Percentiles rank a stretch among this genome's conserved stretches.
phyloP scores from a whole-genome alignment of 2,888 invertebrate genomes.

The Tinea pellionella region DNA sequence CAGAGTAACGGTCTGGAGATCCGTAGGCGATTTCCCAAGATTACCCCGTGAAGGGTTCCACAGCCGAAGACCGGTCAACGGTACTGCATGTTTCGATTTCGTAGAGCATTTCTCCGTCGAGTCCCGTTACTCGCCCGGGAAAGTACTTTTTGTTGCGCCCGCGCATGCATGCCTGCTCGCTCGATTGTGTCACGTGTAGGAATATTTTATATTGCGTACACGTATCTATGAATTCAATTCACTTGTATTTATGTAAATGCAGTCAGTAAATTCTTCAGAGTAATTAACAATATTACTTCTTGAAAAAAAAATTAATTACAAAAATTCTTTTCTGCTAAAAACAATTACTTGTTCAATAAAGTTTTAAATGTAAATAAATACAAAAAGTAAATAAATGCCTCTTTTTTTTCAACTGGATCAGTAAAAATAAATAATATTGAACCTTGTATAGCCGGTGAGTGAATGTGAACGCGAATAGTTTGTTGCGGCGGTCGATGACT shows the following conservation, averaged over 20 bases:
- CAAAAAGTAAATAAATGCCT: background rate
- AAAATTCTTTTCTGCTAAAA: too few relatives aligned
- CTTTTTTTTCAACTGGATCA: background rate
- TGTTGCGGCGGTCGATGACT: conserved; percentile 46
- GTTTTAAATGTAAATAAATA: background rate
- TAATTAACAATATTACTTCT: too few relatives aligned
- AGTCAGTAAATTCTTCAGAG: too few relatives aligned
- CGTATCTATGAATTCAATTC: background rate
- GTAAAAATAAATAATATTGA: background rate
- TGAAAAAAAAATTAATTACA: too few relatives aligned
- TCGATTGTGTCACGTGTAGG: conserved; percentile 16
- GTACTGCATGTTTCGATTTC: conserved; percentile 69
- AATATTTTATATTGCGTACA: conserved; percentile 7
- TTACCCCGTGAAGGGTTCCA: conserved; percentile 38
- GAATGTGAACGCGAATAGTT: conserved; percentile 4
- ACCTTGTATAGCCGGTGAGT: background rate
- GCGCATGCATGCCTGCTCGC: conserved; percentile 17
- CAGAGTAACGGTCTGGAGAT: background rate
- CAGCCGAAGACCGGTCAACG: conserved; percentile 55
- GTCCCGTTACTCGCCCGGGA: conserved; percentile 65
- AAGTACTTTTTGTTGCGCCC: conserved; percentile 60
- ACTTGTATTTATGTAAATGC: background rate
- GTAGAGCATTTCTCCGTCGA: conserved; percentile 66
- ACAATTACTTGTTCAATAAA: too few relatives aligned
- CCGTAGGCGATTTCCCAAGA: conserved; percentile 30